These are phyloP conservation scores for Mus caroli DNA, from an alignment of 2,797 vertebrate genomes.

Conservation along the genomic window DNA sequence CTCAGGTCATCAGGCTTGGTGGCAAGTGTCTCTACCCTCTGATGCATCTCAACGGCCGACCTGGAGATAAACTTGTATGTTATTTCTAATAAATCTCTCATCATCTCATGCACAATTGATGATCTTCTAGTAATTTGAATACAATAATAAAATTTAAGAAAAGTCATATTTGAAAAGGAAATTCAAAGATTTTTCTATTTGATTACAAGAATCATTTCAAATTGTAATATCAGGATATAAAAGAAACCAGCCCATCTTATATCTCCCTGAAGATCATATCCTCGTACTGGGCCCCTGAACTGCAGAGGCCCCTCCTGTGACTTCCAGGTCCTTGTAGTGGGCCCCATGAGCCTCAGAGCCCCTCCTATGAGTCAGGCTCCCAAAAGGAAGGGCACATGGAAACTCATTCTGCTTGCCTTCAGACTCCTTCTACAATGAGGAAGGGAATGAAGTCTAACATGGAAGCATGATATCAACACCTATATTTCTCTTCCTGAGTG, in stretches of 20 bases:
- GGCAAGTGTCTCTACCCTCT: neutral
- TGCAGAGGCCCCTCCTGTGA: neutral
- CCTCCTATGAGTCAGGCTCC: neutral
- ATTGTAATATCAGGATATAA: neutral
- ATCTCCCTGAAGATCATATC: neutral
- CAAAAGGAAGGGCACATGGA: neutral
- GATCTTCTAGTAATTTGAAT: neutral
- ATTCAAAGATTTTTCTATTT: neutral
- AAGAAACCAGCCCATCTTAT: neutral
- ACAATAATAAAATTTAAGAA: neutral
- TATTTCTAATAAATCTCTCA: neutral
- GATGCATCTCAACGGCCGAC: fast-evolving
- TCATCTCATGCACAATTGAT: neutral
- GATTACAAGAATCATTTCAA: neutral
- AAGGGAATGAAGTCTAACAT: neutral
- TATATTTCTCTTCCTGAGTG: neutral
- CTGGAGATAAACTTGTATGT: neutral
- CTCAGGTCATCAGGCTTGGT: neutral
- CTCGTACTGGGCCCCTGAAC: neutral
- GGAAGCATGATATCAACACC: neutral
- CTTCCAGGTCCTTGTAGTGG: neutral
- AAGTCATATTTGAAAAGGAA: conserved; percentile 2
- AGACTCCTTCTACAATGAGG: neutral
- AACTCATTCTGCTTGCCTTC: neutral
- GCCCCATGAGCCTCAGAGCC: neutral